A percentile compares a stretch with the other conserved stretches of the same genome.
Conservation (phyloP, 2,888 invertebrate species). For the Rhagium mordax region DNA sequence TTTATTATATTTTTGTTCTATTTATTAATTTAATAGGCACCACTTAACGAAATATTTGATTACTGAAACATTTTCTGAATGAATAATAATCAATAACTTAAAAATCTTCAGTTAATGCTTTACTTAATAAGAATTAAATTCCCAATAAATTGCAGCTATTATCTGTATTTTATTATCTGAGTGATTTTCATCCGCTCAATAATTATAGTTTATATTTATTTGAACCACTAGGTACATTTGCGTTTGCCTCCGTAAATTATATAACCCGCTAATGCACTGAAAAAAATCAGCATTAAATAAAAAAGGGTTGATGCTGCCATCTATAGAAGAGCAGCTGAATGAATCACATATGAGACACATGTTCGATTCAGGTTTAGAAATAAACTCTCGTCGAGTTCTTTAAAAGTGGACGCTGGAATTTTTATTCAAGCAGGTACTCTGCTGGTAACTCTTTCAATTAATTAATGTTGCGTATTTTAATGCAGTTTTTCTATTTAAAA, state of each 20-base stretch:
- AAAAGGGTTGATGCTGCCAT: conserved; percentile 56
- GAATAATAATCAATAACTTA: too few relatives aligned
- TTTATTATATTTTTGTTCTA: too few relatives aligned
- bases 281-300: conserved; percentile 22
- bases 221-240: background rate
- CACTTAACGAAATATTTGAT: too few relatives aligned
- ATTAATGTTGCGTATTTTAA: background rate
- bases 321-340: conserved; percentile 61
- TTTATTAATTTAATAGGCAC: too few relatives aligned
- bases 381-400: conserved; percentile 40
- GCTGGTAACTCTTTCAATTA: conserved; percentile 39
- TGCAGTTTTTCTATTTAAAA: too few relatives aligned
- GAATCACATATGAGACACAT: conserved; percentile 52
- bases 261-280: conserved; percentile 7
- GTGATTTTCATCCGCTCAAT: background rate
- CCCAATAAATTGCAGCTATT: too few relatives aligned
- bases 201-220: background rate
- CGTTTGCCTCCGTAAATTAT: background rate
- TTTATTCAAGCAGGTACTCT: conserved; percentile 41
- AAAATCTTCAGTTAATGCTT: too few relatives aligned
- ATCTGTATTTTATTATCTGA: too few relatives aligned
- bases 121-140: too few relatives aligned
- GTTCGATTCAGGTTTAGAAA: conserved; percentile 35
- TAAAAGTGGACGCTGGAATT: conserved; percentile 40
- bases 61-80: too few relatives aligned